Conservation (phyloP, 2,888 invertebrate species). For the Prionchulus punctatus region DNA sequence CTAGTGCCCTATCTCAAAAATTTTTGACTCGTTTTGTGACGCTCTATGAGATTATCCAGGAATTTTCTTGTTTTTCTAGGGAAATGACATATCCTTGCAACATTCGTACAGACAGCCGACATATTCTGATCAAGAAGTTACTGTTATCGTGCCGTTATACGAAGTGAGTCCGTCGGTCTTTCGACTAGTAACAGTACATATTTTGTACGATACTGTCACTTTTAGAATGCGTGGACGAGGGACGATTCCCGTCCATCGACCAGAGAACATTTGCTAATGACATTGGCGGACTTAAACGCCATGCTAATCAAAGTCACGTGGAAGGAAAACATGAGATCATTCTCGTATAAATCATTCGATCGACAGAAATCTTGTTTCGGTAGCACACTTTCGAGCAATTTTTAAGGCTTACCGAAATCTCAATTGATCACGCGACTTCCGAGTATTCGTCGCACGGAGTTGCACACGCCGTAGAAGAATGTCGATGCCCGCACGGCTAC, state of each 20-base stretch:
- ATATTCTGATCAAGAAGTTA: constrained; percentile 23
- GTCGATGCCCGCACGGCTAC: constrained; percentile 42
- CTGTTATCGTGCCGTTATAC: constrained; percentile 19
- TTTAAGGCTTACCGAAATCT: neutral
- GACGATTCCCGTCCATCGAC: constrained; percentile 60
- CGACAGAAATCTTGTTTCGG: neutral
- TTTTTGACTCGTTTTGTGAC: no score
- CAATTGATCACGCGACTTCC: neutral
- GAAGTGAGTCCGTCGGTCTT: neutral
- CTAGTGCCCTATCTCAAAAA: no score
- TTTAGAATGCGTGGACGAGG: constrained; percentile 37
- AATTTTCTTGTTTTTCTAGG: constrained; percentile 15
- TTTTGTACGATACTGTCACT: neutral
- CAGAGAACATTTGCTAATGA: constrained; percentile 68
- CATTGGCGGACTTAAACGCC: constrained; percentile 63
- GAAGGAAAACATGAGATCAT: neutral
- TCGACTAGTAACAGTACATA: neutral
- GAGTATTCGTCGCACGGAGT: neutral
- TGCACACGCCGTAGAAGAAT: constrained; percentile 47
- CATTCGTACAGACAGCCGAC: constrained; percentile 20
- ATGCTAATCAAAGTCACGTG: constrained; percentile 60
- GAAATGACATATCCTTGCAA: constrained; percentile 27
- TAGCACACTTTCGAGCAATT: neutral
- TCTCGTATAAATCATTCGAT: neutral
- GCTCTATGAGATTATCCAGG: no score